These are phyloP conservation scores for Ophion costatus DNA, from an alignment of 2,888 invertebrate genomes.

Conservation along the genomic window DNA sequence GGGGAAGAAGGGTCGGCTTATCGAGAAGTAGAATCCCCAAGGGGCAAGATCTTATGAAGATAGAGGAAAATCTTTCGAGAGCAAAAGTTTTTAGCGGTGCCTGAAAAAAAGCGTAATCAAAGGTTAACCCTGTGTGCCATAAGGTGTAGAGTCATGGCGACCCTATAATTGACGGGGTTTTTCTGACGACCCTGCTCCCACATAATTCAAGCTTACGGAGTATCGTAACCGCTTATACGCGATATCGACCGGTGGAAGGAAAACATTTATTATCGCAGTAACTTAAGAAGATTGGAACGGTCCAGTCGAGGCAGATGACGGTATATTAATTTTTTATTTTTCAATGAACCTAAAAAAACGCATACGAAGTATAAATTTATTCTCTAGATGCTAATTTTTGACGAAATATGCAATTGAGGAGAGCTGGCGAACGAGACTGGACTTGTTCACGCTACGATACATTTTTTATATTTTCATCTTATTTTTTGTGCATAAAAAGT, in stretches of 20 bases:
- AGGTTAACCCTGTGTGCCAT: conserved; percentile 8
- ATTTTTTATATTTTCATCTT: no score
- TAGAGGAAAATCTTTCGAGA: conserved; percentile 12
- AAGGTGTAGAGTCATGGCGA: conserved; percentile 5
- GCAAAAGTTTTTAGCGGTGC: neutral
- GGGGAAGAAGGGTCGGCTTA: neutral
- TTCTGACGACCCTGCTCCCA: neutral
- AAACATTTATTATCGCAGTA: neutral
- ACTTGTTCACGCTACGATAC: no score
- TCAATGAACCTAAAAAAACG: no score
- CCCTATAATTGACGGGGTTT: conserved; percentile 5
- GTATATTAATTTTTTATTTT: no score
- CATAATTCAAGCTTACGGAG: conserved; percentile 5
- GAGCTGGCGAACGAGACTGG: no score
- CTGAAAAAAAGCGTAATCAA: conserved; percentile 16
- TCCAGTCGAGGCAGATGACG: no score
- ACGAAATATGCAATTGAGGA: no score
- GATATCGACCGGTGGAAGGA: neutral
- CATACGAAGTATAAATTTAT: no score
- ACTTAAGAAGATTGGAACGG: no score
- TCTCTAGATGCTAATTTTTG: no score
- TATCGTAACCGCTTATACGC: neutral
- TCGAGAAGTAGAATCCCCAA: neutral
- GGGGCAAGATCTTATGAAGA: conserved; percentile 5
- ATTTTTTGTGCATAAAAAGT: no score